These are phyloP conservation scores for Caenorhabditis wallacei DNA, from an alignment of 2,888 invertebrate genomes.

Conservation along the genomic window DNA sequence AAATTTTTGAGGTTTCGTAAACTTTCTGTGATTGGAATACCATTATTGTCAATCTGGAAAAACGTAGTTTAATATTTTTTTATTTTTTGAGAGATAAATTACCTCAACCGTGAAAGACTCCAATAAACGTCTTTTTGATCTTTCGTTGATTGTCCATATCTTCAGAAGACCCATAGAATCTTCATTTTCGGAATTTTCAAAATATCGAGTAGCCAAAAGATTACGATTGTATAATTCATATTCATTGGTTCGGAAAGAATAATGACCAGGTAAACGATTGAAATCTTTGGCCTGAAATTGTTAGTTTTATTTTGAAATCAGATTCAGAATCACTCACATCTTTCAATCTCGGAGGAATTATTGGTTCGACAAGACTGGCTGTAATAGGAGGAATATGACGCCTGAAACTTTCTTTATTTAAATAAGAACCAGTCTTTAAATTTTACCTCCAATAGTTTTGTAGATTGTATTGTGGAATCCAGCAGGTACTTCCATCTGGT, in stretches of 20 bases:
- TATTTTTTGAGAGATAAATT: background rate
- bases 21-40: constrained; percentile 3
- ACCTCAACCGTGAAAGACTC: constrained; percentile 58
- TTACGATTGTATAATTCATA: constrained; percentile 59
- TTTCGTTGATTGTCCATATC: constrained; percentile 69
- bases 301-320: background rate
- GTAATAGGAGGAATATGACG: constrained; percentile 44
- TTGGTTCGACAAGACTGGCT: constrained; percentile 50
- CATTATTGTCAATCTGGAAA: constrained; percentile 32
- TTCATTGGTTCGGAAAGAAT: constrained; percentile 25
- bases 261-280: constrained; percentile 60
- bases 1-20: background rate
- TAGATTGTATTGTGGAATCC: constrained; percentile 71
- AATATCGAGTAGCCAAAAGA: constrained; percentile 55
- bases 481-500: constrained; percentile 26
- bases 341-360: constrained; percentile 46
- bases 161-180: constrained; percentile 17
- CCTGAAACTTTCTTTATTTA: constrained; percentile 21
- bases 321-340: constrained; percentile 6
- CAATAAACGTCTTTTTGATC: constrained; percentile 58
- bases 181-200: constrained; percentile 3
- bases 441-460: constrained; percentile 59
- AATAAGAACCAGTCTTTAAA: background rate
- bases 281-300: constrained; percentile 39
- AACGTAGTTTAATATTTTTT: no score